phyloP scores from a whole-genome alignment of 2,888 invertebrate genomes.

The Drosophila dives region DNA sequence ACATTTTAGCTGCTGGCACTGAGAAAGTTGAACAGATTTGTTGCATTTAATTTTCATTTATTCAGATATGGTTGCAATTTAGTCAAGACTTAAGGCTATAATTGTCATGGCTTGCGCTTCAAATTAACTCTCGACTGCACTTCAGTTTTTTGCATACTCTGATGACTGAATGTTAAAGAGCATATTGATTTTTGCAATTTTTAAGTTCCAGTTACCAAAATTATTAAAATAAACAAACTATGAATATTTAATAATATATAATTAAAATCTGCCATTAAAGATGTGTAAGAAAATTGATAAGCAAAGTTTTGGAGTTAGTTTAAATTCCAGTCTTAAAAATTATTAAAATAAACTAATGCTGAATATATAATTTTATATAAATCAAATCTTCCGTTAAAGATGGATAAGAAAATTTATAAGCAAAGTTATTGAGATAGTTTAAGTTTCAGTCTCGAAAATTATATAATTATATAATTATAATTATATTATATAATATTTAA shows the following conservation, averaged over 20 bases:
- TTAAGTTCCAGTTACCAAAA: too few species aligned
- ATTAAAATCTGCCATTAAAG: not conserved
- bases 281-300: not conserved
- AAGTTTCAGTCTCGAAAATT: too few species aligned
- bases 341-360: too few species aligned
- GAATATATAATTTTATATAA: too few species aligned
- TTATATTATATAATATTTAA: too few species aligned
- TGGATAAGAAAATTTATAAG: not conserved
- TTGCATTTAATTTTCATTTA: not conserved
- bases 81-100: not conserved
- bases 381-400: too few species aligned
- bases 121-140: not conserved
- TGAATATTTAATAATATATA: not conserved
- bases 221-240: too few species aligned
- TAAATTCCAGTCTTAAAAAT: too few species aligned
- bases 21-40: conserved; percentile 2
- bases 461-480: too few species aligned
- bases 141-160: not conserved
- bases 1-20: not conserved
- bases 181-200: not conserved
- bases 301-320: not conserved
- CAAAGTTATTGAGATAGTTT: too few species aligned
- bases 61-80: not conserved
- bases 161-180: not conserved
- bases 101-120: not conserved